A percentile compares a stretch with the other conserved stretches of the same genome.
These are phyloP conservation scores for Protodeltote pygarga DNA, from an alignment of 2,888 invertebrate genomes.

Conservation along the genomic window DNA sequence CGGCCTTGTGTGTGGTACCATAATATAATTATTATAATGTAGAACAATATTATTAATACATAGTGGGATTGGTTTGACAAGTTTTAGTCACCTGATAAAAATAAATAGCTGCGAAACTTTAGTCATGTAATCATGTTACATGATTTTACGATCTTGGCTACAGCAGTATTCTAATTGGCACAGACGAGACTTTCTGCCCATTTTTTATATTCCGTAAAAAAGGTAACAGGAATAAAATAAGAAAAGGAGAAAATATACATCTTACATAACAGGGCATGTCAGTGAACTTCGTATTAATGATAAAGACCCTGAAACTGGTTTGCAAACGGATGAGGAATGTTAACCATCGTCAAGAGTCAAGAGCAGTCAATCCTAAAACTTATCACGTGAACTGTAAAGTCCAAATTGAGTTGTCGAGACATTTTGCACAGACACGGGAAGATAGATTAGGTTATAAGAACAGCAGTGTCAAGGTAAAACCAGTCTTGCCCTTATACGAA, in stretches of 20 bases:
- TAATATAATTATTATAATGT: no score
- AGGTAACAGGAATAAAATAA: not conserved
- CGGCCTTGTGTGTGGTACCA: no score
- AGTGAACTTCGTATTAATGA: conserved; percentile 47
- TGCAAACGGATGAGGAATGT: conserved; percentile 46
- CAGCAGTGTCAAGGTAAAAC: conserved; percentile 6
- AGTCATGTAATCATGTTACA: no score
- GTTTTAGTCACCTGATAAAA: no score
- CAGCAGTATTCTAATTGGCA: no score
- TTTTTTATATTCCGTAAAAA: not conserved
- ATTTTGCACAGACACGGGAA: conserved; percentile 4
- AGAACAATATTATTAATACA: no score
- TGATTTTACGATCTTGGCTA: no score
- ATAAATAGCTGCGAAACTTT: no score
- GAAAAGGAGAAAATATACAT: not conserved
- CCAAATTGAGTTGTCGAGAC: not conserved
- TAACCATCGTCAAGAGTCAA: conserved; percentile 20
- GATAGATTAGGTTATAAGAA: conserved; percentile 2
- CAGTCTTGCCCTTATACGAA: conserved; percentile 5
- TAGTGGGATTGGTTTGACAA: no score
- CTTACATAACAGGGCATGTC: conserved; percentile 33
- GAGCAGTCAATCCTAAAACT: conserved; percentile 9
- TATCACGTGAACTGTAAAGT: conserved; percentile 3
- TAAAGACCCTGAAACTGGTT: conserved; percentile 49
- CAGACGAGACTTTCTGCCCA: no score